These are phyloP conservation scores for Pelochelys cantorii DNA, from an alignment of 2,797 vertebrate genomes.

Conservation along the genomic window DNA sequence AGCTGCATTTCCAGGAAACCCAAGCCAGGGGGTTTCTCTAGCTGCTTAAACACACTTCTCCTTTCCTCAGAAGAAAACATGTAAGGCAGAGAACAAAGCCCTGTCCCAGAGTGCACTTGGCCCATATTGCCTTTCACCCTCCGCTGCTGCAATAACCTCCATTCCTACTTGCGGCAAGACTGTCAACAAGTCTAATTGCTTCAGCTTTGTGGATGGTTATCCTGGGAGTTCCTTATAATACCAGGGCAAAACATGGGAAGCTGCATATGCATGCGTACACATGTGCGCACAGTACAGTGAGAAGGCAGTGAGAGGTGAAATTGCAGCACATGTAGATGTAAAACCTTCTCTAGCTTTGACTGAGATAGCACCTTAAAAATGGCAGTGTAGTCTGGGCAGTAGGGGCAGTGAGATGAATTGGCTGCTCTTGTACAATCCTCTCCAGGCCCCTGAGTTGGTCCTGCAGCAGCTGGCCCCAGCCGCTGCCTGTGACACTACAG, in stretches of 20 bases:
- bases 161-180: not conserved
- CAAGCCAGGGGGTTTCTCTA: not conserved
- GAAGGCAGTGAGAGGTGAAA: not conserved
- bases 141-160: not conserved
- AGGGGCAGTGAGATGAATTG: not conserved
- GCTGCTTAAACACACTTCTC: slow-evolving; percentile 38
- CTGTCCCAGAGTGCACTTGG: not conserved
- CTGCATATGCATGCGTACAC: not conserved
- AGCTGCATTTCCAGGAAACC: slow-evolving; percentile 57
- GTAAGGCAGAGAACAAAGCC: not conserved
- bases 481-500: not conserved
- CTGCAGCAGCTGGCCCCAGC: not conserved
- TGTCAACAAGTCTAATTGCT: not conserved
- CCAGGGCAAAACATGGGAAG: slow-evolving; percentile 44
- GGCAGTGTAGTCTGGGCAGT: not conserved
- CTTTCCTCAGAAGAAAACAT: slow-evolving; percentile 48
- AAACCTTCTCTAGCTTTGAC: not conserved
- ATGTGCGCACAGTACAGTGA: not conserved
- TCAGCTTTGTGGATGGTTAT: slow-evolving; percentile 18
- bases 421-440: not conserved
- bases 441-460: not conserved
- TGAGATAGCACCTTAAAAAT: not conserved
- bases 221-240: not conserved
- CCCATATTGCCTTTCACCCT: not conserved
- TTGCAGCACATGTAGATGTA: not conserved